Base-by-base conservation (phyloP, 2,113 vertebrate species). In the Trematomus loennbergii region DNA sequence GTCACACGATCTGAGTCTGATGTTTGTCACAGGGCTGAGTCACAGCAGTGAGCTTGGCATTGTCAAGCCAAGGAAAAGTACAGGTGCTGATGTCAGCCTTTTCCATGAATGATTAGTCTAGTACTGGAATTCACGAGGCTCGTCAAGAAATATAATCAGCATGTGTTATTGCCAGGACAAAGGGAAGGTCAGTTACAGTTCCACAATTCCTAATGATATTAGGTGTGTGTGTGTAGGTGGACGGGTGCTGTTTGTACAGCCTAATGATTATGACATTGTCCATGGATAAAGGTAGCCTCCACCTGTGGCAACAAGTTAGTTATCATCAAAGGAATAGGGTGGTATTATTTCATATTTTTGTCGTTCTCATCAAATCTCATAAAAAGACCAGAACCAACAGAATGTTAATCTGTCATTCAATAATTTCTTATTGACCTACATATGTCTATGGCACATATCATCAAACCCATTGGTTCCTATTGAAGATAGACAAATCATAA, bases 1-100 rank as follows among this genome's bases (percentile, higher is more conserved):
- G 78, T 88, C 86, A 75, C 67, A 76, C 76, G 76, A 57, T 88
- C 77, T 84, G 85, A 89, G 59, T 89, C 88, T 83, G 72, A 84
- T 76, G 72, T 82, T 75, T 76, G 78, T 84, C 76, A 58, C 75
- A 48, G 10, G 61, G 72, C 60, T 88, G 86, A 89, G 77, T 92
- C 88, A 89, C 62, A 68, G 58, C 71, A 57, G 22, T 25, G 58
- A 82, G 75, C 52, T 49, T 29, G 53, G 58, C 69, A 12, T 79
- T 59, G 61, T 75, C 48, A 22, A 75, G 71, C 49, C 29, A 40
- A 58, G 29, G 54, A 72, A 86, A 78, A 86, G 36, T 85, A 75
- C 68, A 86, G 62, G 68, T 83, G 81, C 81, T 75, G 29, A 72
- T 84, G 68, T 85, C 70, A 79, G 80, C 62, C 17, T 75, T 85